Conservation (phyloP, 1,140 invertebrate genomes). For the Ceratina australensis region DNA sequence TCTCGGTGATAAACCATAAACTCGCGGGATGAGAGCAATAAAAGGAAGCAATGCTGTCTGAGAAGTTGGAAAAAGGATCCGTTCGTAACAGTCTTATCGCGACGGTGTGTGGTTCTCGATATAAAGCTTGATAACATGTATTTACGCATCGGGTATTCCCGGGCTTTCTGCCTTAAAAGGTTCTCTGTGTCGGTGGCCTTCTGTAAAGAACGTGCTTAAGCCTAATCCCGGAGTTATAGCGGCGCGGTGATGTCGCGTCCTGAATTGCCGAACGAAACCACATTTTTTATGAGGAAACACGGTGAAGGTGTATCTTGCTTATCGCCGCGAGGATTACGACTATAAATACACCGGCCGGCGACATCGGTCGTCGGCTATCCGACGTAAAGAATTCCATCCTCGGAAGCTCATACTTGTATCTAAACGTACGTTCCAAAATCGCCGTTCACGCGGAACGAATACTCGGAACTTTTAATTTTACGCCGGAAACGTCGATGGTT, state of each 20-base stretch:
- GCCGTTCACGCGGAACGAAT: too few species aligned
- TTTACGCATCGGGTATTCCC: conserved; percentile 12
- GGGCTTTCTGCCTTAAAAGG: conserved; percentile 6
- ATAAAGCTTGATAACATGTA: conserved; percentile 10
- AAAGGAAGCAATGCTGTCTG: background rate
- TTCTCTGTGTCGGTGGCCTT: background rate
- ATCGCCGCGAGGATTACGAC: background rate
- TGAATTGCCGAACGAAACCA: background rate
- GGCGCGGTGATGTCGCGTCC: background rate
- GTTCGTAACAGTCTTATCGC: background rate
- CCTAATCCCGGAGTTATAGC: conserved; percentile 12
- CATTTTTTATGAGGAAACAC: background rate
- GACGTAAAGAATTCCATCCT: background rate
- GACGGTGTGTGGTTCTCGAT: background rate
- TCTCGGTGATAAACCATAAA: background rate
- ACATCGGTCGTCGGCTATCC: background rate
- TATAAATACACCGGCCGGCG: too few species aligned
- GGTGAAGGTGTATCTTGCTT: conserved; percentile 1
- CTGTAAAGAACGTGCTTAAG: conserved; percentile 19
- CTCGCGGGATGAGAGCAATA: background rate
- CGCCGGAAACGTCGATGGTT: background rate
- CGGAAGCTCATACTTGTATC: too few species aligned
- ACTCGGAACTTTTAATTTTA: too few species aligned
- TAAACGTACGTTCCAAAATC: too few species aligned
- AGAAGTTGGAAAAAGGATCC: background rate